Base-by-base conservation (phyloP, 2,888 invertebrate genomes). In the Ditula angustiorana region DNA sequence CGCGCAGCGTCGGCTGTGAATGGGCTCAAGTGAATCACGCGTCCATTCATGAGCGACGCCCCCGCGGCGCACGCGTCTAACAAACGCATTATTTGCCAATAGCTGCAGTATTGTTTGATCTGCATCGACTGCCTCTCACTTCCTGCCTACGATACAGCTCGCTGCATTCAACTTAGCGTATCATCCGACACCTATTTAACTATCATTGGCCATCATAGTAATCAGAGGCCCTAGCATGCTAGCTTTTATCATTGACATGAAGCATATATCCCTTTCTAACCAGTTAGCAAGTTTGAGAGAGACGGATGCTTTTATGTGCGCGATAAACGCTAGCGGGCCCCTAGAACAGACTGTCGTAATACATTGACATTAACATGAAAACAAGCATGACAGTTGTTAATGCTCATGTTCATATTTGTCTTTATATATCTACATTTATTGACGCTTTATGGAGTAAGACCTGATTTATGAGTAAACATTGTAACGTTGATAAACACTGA, bases 11-110 rank as follows among this genome's bases (percentile, higher is more conserved):
- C 69, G 71, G 72, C 79, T 84, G 83, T 91, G 90, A 92, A 92
- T 91, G 90, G 81, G 78, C 69, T 77, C 78, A 80, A 75, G 86
- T 91, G 92, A 92, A 87, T 91, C 90, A 91, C 83, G 79, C 77
- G 72, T 80, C 85, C 91, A 91, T 92, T 91, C 87, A 91, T 82
- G 74, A 73, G 76, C 57, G 67, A 77, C 88, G 86, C 88, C 90
- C 84, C 85, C 90, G 81, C 88, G 44, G 71, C 78, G 85, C 88
- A 83, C 86, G 85, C 83, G 86, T 81, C 80, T 76, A 74, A 80
- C 81, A 78, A 81, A 85, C 83, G 83, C 80, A 80, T 83, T 83
- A 81, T 80, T 82, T 81, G 79, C 80, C 79, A 80, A 81, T 81
- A 77, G 41, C 41, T 41, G 41, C 61, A 66, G 66, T 85, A 88